phyloP scores from a whole-genome alignment of 1,140 invertebrate genomes.

The Apis dorsata region DNA sequence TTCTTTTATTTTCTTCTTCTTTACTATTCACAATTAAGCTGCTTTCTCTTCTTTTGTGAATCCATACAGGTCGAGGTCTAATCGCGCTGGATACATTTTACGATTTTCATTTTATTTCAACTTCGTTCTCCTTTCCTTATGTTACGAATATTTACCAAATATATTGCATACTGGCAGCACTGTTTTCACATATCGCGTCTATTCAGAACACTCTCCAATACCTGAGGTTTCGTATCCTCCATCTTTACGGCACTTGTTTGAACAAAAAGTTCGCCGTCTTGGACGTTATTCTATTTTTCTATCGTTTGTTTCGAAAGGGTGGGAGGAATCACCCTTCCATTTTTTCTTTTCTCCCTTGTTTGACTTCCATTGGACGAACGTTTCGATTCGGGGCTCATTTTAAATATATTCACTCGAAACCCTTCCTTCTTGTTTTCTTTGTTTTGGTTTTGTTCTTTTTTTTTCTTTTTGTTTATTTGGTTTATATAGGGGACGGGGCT shows the following conservation, averaged over 20 bases:
- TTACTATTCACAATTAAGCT: not conserved
- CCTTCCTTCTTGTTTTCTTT: not conserved
- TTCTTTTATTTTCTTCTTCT: not conserved
- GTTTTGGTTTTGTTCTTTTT: not conserved
- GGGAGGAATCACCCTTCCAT: constrained; percentile 19
- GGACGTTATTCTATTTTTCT: not conserved
- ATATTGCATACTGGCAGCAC: constrained; percentile 75
- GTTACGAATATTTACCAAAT: constrained; percentile 68
- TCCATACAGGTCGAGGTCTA: constrained; percentile 22
- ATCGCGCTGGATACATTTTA: constrained; percentile 41
- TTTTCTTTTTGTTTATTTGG: not conserved
- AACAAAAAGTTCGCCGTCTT: constrained; percentile 40
- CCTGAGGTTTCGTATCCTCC: constrained; percentile 1
- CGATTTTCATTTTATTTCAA: constrained; percentile 36
- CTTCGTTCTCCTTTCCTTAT: constrained; percentile 45
- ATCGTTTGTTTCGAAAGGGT: constrained; percentile 14
- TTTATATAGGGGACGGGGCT: constrained; percentile 54
- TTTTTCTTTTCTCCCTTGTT: not conserved
- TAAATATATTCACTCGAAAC: constrained; percentile 46
- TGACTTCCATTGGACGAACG: constrained; percentile 42
- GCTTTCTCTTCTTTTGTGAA: constrained; percentile 8
- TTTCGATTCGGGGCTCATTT: constrained; percentile 29
- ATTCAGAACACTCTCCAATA: constrained; percentile 46
- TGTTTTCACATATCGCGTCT: constrained; percentile 61
- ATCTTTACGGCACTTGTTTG: constrained; percentile 40